Percentiles rank a stretch among this genome's conserved stretches.
phyloP scores from a whole-genome alignment of 2,888 invertebrate species.

The Megamerina dolium region DNA sequence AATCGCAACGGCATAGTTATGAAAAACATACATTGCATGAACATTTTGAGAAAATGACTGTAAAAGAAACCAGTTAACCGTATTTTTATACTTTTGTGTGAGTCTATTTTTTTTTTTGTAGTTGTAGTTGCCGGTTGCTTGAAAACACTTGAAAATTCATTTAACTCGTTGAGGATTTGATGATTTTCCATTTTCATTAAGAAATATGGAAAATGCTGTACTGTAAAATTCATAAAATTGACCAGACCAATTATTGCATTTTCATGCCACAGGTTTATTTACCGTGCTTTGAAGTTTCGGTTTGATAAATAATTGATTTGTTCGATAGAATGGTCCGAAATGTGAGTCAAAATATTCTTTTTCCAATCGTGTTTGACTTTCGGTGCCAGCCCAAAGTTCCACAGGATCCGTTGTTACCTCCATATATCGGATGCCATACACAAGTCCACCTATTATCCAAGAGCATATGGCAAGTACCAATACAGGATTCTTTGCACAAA shows the following conservation, averaged over 20 bases:
- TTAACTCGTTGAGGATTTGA: too few relatives aligned
- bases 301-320: constrained; percentile 81
- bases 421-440: constrained; percentile 63
- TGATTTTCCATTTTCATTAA: too few relatives aligned
- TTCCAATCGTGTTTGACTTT: constrained; percentile 72
- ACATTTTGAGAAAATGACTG: too few relatives aligned
- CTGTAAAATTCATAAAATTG: too few relatives aligned
- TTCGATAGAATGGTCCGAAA: constrained; percentile 85
- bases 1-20: too few relatives aligned
- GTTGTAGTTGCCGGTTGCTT: too few relatives aligned
- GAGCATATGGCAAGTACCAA: constrained; percentile 60
- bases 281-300: constrained; percentile 55
- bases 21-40: too few relatives aligned
- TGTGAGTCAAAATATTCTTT: constrained; percentile 80
- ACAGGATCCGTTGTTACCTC: constrained; percentile 81
- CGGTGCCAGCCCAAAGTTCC: constrained; percentile 86
- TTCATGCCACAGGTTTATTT: too few relatives aligned
- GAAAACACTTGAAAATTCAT: too few relatives aligned
- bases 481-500: constrained; percentile 63
- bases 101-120: too few relatives aligned
- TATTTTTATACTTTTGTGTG: too few relatives aligned
- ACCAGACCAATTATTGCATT: neutral
- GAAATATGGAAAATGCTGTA: neutral
- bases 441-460: constrained; percentile 55
- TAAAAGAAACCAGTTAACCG: too few relatives aligned